Base-by-base conservation (phyloP, 1,140 invertebrate species). In the Caenorhabditis inopinata region DNA sequence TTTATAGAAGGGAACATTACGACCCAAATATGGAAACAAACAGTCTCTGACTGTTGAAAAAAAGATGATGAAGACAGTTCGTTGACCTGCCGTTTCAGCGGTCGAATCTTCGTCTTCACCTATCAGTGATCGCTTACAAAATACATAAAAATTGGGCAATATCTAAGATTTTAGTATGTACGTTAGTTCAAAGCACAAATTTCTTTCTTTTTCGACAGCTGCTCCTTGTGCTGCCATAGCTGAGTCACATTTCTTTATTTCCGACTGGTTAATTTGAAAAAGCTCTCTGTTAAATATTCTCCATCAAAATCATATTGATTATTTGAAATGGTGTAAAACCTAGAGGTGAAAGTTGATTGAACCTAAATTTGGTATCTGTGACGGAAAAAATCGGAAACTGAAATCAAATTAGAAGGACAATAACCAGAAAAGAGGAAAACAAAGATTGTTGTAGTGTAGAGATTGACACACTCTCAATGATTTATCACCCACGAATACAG, bases 401-500 rank as follows among this genome's bases (percentile, higher is more conserved):
- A 18, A 48, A 18, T n/a, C 12, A 48, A 16, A 1, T 25, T 21
- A 25, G 49, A 32, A 25, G 27, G 53, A 29, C 29, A 58, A 32
- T 32, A 51, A 51, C 49, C 49, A 51, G 49, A 51, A 48, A n/a
- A 11, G n/a, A 48, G 6, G n/a, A n/a, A n/a, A n/a, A n/a, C n/a
- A n/a, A n/a, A n/a, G n/a, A n/a, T n/a, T n/a, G n/a, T n/a, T n/a
- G n/a, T n/a, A n/a, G n/a, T n/a, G n/a, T 12, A 14, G 46, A 51
- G 23, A 25, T 58, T 58, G 53, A 58, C 32, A 68, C 58, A 68
- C 58, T 58, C 49, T 58, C 25, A 58, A 58, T 58, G 53, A 58
- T 58, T 58, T 58, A 58, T 58, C 53, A 58, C 14, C 53, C 25
- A 29, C 53, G 53, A 58, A 58, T n/a, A 25, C 49, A 6, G 21